Evolutionary conservation across 2,888 invertebrate genomes (phyloP).

Genomic region (Drosophila longiperda): DNA sequence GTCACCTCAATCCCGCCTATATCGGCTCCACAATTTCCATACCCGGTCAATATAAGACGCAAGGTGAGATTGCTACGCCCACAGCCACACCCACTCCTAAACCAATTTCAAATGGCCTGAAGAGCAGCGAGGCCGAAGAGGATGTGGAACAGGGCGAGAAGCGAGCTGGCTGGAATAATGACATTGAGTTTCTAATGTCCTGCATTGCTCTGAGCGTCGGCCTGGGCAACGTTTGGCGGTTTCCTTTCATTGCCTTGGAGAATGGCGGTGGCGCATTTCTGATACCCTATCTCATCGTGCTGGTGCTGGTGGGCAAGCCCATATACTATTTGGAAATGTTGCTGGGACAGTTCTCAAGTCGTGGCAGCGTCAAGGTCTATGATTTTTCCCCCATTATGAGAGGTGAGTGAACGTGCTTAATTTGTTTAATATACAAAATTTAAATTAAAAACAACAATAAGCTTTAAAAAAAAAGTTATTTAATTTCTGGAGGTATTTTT

Average conservation of each 20-base stretch:
- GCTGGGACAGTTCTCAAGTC: conserved; percentile 90
- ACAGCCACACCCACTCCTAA: conserved; percentile 25
- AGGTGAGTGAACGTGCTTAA: conserved; percentile 85
- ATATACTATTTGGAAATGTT: conserved; percentile 91
- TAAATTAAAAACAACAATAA: background rate
- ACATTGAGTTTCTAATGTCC: conserved; percentile 88
- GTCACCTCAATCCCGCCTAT: conserved; percentile 72
- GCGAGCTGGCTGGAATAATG: conserved; percentile 87
- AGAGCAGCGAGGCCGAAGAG: conserved; percentile 9
- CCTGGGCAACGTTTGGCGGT: conserved; percentile 89
- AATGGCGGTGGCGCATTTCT: conserved; percentile 90
- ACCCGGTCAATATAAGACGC: conserved; percentile 65
- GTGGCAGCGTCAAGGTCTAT: conserved; percentile 88
- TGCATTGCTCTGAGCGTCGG: conserved; percentile 87
- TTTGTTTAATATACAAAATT: background rate
- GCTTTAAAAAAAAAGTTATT: too few species aligned
- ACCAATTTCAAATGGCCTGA: conserved; percentile 21
- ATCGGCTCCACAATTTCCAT: conserved; percentile 73
- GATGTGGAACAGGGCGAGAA: conserved; percentile 38
- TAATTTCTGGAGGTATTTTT: too few species aligned
- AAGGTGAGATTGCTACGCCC: conserved; percentile 24
- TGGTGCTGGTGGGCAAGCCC: conserved; percentile 88
- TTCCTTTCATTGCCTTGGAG: conserved; percentile 88
- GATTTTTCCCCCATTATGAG: conserved; percentile 89
- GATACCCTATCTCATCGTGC: conserved; percentile 88